phyloP scores from a whole-genome alignment of 2,797 vertebrate genomes.

The Syngnathus acus region DNA sequence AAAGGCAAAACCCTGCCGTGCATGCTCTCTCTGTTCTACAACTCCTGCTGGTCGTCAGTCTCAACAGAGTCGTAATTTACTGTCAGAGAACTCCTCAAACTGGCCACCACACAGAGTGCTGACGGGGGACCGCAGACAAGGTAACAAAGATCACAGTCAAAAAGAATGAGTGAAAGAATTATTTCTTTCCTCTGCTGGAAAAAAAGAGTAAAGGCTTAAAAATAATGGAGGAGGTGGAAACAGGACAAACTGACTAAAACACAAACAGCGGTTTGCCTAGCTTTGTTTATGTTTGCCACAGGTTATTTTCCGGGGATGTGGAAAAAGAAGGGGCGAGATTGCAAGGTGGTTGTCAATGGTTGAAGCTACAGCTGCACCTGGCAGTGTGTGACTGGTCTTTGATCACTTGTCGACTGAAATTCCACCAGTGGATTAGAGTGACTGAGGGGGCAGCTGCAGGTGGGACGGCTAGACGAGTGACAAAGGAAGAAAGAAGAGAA shows the following conservation, averaged over 20 bases:
- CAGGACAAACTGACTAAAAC: slow-evolving; percentile 48
- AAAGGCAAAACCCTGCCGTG: slow-evolving; percentile 65
- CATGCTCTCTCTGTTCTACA: slow-evolving; percentile 59
- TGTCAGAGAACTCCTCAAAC: slow-evolving; percentile 68
- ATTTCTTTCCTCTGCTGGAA: slow-evolving; percentile 33
- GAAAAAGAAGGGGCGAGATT: slow-evolving; percentile 29
- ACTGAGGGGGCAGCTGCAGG: slow-evolving; percentile 43
- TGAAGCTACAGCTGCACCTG: slow-evolving; percentile 66
- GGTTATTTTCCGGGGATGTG: slow-evolving; percentile 29
- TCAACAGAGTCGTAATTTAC: slow-evolving; percentile 70
- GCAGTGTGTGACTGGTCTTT: slow-evolving; percentile 59
- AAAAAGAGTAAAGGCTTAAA: slow-evolving; percentile 47
- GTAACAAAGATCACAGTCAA: slow-evolving; percentile 51
- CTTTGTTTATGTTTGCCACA: slow-evolving; percentile 45
- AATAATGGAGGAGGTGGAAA: slow-evolving; percentile 49
- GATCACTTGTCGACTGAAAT: slow-evolving; percentile 73
- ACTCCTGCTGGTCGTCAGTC: slow-evolving; percentile 64
- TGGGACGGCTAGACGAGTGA: slow-evolving; percentile 41
- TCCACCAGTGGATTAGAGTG: slow-evolving; percentile 68
- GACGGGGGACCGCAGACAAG: slow-evolving; percentile 46
- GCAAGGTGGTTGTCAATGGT: slow-evolving; percentile 61
- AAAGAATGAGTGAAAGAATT: slow-evolving; percentile 32
- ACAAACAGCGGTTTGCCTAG: slow-evolving; percentile 57
- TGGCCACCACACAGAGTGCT: slow-evolving; percentile 51
- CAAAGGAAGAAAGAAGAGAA: slow-evolving; percentile 32